These are phyloP conservation scores for Psilopsiagon aymara DNA, from an alignment of 2,113 vertebrate species.

Conservation along the genomic window DNA sequence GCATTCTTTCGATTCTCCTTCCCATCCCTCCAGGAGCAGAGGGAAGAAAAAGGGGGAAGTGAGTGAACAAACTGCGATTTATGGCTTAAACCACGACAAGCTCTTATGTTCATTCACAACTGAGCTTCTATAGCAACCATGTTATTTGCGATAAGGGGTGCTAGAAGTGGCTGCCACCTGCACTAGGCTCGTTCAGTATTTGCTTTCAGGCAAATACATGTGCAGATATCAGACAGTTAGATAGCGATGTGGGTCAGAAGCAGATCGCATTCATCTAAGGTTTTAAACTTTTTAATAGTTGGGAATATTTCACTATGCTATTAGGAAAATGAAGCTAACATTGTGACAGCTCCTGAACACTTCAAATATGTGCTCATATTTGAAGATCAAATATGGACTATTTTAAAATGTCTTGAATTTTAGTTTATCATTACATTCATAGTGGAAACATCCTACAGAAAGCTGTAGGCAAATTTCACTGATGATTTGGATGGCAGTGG, in stretches of 20 bases:
- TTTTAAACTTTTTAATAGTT: background rate
- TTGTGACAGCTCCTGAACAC: background rate
- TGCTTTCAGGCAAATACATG: background rate
- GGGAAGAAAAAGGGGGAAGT: too few relatives aligned
- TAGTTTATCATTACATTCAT: background rate
- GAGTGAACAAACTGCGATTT: too few relatives aligned
- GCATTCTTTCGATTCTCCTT: too few relatives aligned
- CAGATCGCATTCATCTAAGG: fast-evolving
- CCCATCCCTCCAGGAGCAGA: too few relatives aligned
- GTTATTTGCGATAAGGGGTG: background rate
- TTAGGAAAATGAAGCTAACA: background rate
- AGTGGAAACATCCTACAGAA: background rate
- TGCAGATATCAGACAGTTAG: background rate
- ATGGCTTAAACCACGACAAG: too few relatives aligned
- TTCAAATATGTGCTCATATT: background rate
- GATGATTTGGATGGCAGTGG: background rate
- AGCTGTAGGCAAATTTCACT: background rate
- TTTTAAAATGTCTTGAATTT: background rate
- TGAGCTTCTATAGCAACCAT: background rate
- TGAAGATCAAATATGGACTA: background rate
- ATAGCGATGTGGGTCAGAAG: background rate
- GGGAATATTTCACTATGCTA: background rate
- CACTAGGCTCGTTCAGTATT: background rate
- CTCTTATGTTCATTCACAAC: background rate
- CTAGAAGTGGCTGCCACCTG: background rate